Percentiles rank a stretch among this genome's conserved stretches.
Evolutionary conservation across 2,113 vertebrate genomes (phyloP).

Genomic region (Myocastor coypus): DNA sequence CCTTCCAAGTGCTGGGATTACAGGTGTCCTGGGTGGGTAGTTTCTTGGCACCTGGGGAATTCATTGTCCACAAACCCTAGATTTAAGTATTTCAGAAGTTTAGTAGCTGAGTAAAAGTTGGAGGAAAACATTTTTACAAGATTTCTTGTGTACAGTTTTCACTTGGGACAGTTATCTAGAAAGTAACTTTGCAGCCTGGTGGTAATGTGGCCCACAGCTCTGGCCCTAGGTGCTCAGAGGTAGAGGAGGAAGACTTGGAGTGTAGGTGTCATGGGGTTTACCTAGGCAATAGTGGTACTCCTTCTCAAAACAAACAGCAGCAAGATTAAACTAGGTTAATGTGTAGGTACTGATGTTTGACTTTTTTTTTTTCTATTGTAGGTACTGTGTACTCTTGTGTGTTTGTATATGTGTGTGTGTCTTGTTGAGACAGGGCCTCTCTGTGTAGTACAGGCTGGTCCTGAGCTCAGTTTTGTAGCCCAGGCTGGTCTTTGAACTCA

Average conservation of each 20-base stretch:
- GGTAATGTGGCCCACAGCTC: not conserved
- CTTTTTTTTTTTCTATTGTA: conserved; percentile 8
- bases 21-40: not conserved
- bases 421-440: no score
- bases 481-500: no score
- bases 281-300: not conserved
- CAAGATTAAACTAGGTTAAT: not conserved
- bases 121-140: not conserved
- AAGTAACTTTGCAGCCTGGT: not conserved
- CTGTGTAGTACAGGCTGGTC: no score
- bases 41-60: not conserved
- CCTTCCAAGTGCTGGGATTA: no score
- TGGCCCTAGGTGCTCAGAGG: no score
- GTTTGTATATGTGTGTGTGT: no score
- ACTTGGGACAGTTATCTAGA: not conserved
- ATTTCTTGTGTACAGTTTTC: not conserved
- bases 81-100: not conserved
- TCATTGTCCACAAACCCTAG: not conserved
- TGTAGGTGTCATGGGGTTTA: no score
- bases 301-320: not conserved
- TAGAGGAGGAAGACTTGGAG: not conserved
- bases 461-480: no score
- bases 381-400: not conserved
- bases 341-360: not conserved
- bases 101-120: not conserved